These are phyloP conservation scores for Caenorhabditis elegans DNA, from an alignment of 1,140 invertebrate genomes.

Conservation along the genomic window WBcel235 BX284606.5:4908501-4909000, in stretches of 20 bases:
- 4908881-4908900: slow-evolving; percentile 13
- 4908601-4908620: not conserved
- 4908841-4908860: slow-evolving; percentile 23
- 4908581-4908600: not conserved
- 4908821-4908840: slow-evolving; percentile 25
- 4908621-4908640: not conserved
- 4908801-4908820: slow-evolving; percentile 33
- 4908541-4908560: too few species aligned
- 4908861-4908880: slow-evolving; percentile 29
- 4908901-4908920: slow-evolving; percentile 27
- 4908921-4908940: not conserved
- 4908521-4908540: not conserved
- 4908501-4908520: not conserved
- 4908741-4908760: not conserved
- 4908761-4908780: not conserved
- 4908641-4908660: not conserved
- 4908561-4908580: not conserved
- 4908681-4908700: slow-evolving; percentile 9
- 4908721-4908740: not conserved
- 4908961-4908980: too few species aligned
- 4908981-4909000: too few species aligned
- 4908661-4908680: not conserved
- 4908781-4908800: slow-evolving; percentile 10
- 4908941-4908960: slow-evolving; percentile 10
- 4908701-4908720: slow-evolving; percentile 25